phyloP scores from a whole-genome alignment of 2,888 invertebrate species.

The Troides aeacus region DNA sequence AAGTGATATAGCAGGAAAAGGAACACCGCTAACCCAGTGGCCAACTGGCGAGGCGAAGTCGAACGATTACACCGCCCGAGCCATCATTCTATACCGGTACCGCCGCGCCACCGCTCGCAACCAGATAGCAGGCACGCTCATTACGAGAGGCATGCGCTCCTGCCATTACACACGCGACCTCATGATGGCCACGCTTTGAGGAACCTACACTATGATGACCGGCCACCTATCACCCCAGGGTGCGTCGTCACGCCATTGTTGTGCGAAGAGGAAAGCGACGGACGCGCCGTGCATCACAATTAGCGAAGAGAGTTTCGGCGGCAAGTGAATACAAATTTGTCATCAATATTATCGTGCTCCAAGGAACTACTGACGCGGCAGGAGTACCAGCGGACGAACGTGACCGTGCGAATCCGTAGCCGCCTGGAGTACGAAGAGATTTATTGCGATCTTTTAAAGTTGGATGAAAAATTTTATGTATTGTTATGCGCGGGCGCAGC shows the following conservation, averaged over 20 bases:
- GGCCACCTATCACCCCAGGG: constrained; percentile 60
- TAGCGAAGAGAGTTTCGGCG: constrained; percentile 74
- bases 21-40: constrained; percentile 78
- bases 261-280: constrained; percentile 71
- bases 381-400: constrained; percentile 61
- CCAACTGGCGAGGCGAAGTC: constrained; percentile 73
- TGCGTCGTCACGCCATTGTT: constrained; percentile 62
- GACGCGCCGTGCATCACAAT: constrained; percentile 70
- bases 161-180: constrained; percentile 39
- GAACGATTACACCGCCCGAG: constrained; percentile 62
- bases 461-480: constrained; percentile 44
- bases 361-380: constrained; percentile 53
- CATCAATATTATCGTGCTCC: constrained; percentile 50
- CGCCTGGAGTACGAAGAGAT: constrained; percentile 49
- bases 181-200: constrained; percentile 30
- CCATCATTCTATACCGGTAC: constrained; percentile 71
- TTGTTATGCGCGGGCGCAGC: constrained; percentile 60
- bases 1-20: constrained; percentile 67
- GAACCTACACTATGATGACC: constrained; percentile 49
- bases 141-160: constrained; percentile 47
- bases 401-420: constrained; percentile 43
- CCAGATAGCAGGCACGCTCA: constrained; percentile 45
- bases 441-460: constrained; percentile 46
- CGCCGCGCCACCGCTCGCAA: constrained; percentile 62
- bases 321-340: constrained; percentile 69